A percentile compares a stretch with the other conserved stretches of the same genome.
Evolutionary conservation across 1,140 invertebrate genomes (phyloP).

Genomic region (Drosophila seguyi): DNA sequence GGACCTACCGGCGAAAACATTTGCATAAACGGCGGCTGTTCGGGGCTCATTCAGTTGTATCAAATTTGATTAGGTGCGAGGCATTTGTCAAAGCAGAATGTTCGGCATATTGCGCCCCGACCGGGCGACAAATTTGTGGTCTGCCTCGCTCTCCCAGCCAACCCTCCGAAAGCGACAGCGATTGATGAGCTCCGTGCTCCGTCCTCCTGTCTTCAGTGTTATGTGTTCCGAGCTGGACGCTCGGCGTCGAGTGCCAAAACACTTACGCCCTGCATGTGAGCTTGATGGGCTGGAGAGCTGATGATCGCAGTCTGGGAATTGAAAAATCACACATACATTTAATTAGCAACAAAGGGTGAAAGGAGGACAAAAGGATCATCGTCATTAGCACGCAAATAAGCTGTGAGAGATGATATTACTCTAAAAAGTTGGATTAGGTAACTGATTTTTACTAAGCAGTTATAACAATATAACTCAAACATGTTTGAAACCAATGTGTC

Average conservation of each 20-base stretch:
- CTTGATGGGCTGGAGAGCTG: slow-evolving; percentile 45
- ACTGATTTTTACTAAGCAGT: not conserved
- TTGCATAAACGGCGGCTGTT: slow-evolving; percentile 59
- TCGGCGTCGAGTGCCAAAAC: slow-evolving; percentile 62
- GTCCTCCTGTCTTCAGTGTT: slow-evolving; percentile 2
- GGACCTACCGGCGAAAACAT: slow-evolving; percentile 36
- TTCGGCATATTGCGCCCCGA: slow-evolving; percentile 31
- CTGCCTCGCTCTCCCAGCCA: slow-evolving; percentile 29
- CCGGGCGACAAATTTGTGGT: slow-evolving; percentile 55
- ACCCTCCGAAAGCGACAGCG: slow-evolving; percentile 55
- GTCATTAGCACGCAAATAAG: slow-evolving; percentile 37
- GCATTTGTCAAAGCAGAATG: slow-evolving; percentile 69
- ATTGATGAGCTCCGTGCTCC: slow-evolving; percentile 38
- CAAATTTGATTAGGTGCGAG: slow-evolving; percentile 82
- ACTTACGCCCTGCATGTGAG: slow-evolving; percentile 51
- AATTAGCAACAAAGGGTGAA: slow-evolving; percentile 36
- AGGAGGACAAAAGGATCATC: slow-evolving; percentile 19
- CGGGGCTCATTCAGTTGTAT: slow-evolving; percentile 75
- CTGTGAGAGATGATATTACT: slow-evolving; percentile 2
- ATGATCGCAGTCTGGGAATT: slow-evolving; percentile 31
- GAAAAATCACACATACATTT: slow-evolving; percentile 37
- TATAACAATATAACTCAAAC: not conserved
- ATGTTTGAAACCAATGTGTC: not conserved
- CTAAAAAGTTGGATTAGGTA: not conserved
- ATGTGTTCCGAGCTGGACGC: slow-evolving; percentile 59